phyloP scores from a whole-genome alignment of 2,888 invertebrate species.

The Ormia ochracea region DNA sequence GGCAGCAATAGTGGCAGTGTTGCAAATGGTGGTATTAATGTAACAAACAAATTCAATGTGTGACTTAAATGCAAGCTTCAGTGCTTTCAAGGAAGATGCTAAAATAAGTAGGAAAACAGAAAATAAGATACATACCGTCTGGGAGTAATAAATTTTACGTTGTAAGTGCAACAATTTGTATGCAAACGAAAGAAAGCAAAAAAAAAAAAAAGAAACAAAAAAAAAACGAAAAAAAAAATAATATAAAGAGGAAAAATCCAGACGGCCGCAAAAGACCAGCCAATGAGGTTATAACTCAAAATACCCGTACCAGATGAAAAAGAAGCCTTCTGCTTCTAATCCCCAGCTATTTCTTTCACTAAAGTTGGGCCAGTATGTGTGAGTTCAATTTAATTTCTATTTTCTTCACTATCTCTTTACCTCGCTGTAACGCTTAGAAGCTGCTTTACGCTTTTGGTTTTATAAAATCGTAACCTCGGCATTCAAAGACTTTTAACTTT shows the following conservation, averaged over 20 bases:
- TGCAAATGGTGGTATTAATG: conserved; percentile 55
- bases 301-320: not conserved
- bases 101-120: conserved; percentile 35
- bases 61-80: conserved; percentile 57
- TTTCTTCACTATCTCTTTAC: not conserved
- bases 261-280: conserved; percentile 34
- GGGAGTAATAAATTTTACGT: conserved; percentile 72
- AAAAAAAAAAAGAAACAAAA: conserved; percentile 8
- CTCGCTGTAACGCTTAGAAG: too few relatives aligned
- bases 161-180: conserved; percentile 76
- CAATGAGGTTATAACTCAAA: conserved; percentile 52
- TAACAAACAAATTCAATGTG: conserved; percentile 60
- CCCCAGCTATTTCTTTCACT: conserved; percentile 69
- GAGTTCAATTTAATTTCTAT: not conserved
- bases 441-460: too few relatives aligned
- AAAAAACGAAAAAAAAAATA: conserved; percentile 5
- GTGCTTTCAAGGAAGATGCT: conserved; percentile 17
- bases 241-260: conserved; percentile 27
- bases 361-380: not conserved
- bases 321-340: conserved; percentile 55
- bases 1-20: conserved; percentile 26
- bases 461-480: too few relatives aligned
- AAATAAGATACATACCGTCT: conserved; percentile 59
- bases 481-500: too few relatives aligned
- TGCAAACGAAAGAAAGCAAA: conserved; percentile 62